These are phyloP conservation scores for Siniperca scherzeri DNA, from an alignment of 2,797 vertebrate species.

Conservation along the genomic window DNA sequence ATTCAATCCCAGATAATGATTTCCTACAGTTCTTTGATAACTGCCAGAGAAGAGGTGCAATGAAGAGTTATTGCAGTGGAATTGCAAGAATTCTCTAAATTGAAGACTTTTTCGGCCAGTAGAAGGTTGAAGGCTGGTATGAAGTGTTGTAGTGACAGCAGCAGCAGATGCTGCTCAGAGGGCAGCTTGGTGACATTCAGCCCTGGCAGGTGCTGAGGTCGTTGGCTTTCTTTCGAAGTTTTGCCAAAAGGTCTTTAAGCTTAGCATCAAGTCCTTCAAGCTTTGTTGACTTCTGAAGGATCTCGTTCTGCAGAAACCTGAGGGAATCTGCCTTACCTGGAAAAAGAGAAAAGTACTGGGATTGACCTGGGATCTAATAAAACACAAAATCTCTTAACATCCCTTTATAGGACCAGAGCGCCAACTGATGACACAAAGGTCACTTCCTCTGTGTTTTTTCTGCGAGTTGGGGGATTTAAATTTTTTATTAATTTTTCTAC, in stretches of 20 bases:
- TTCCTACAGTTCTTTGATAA: conserved; percentile 4
- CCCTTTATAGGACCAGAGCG: too few relatives aligned
- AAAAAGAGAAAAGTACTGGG: conserved; percentile 4
- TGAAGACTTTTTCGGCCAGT: not conserved
- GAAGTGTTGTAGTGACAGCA: not conserved
- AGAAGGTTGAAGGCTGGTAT: not conserved
- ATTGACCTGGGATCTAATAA: not conserved
- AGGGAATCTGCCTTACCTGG: conserved; percentile 90
- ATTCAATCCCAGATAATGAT: not conserved
- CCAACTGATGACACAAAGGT: not conserved
- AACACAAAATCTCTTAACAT: not conserved
- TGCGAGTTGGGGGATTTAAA: too few relatives aligned
- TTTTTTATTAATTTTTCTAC: not conserved
- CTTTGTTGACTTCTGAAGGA: conserved; percentile 78
- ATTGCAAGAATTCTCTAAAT: not conserved
- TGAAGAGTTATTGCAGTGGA: not conserved
- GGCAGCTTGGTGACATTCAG: conserved; percentile 27
- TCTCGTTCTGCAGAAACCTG: conserved; percentile 77
- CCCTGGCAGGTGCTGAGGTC: conserved; percentile 82
- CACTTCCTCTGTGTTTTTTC: not conserved
- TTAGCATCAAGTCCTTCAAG: conserved; percentile 86
- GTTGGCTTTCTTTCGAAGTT: conserved; percentile 79
- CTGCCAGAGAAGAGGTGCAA: conserved; percentile 1
- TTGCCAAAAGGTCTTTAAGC: conserved; percentile 80
- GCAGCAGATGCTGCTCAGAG: not conserved